Evolutionary conservation across 2,797 vertebrate genomes (phyloP), one percentile per base, ranked within the genome.

Genomic region (Anniella stebbinsi): DNA sequence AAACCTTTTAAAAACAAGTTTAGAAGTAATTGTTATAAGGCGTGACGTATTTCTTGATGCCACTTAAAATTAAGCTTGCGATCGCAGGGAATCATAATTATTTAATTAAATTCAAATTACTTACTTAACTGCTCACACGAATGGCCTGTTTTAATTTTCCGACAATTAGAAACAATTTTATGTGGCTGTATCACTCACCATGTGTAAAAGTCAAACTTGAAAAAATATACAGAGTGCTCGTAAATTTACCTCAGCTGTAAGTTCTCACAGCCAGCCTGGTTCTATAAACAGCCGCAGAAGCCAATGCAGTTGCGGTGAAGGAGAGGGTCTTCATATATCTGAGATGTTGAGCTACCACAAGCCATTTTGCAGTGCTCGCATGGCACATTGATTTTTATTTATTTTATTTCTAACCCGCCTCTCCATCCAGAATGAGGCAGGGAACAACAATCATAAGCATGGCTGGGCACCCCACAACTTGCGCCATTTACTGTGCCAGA

Each of bases 51-150:
- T 93, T 95, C 90, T 91, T 89, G 88, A 95, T 93, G 90, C 93
- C 91, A 83, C 90, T 92, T 95, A 94, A 96, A 96, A 95, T 91
- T 86, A 93, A 92, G 93, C 93, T 94, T 95, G 67, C 75, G 88
- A 45, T 69, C 77, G 91, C 89, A 93, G 78, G 90, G 86, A 92
- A 86, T 93, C 78, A 93, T 94, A 92, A 94, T 95, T 95, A 94
- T 92, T 94, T 94, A 93, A 95, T 93, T 93, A 95, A 92, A 87
- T 95, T 95, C 91, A 92, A 93, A 95, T 95, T 92, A 88, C 88
- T 92, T 94, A 92, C 75, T 87, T 87, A 93, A 93, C 92, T 93
- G 88, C 84, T 95, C 92, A 86, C 78, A 90, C 9, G 75, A 93
- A 63, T 88, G 88, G 93, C 73, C 45, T 89, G 86, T 92, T 94